Conservation (phyloP, 2,797 vertebrate genomes). For the Peromyscus attwateri region DNA sequence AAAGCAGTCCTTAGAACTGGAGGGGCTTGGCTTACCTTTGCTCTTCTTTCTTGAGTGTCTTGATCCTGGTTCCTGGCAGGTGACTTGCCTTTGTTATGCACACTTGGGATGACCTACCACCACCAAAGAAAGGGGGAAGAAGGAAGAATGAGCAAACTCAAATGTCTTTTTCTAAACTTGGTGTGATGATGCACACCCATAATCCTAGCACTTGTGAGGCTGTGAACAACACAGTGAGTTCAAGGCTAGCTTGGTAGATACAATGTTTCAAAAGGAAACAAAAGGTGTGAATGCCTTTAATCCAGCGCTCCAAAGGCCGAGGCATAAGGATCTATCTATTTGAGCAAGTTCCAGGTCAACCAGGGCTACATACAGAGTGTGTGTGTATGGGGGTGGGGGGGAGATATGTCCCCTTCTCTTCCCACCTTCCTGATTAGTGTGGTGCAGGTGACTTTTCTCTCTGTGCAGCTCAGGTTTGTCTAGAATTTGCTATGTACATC, state of each 20-base stretch:
- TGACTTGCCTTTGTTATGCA: slow-evolving; percentile 83
- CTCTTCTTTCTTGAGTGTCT: slow-evolving; percentile 78
- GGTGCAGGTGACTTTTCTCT: not conserved
- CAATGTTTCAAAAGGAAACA: not conserved
- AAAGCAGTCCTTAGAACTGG: not conserved
- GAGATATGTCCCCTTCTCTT: not conserved
- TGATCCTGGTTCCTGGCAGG: slow-evolving; percentile 73
- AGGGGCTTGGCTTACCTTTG: slow-evolving; percentile 83
- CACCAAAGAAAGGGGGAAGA: not conserved
- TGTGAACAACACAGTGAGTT: not conserved
- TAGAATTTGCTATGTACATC: not conserved
- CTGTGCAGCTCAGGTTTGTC: not conserved
- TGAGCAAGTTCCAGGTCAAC: not conserved
- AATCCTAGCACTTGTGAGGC: not conserved
- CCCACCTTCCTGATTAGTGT: not conserved
- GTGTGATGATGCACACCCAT: no score
- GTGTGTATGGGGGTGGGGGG: no score
- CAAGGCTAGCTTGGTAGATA: not conserved
- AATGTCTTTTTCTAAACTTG: not conserved
- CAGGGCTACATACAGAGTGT: not conserved
- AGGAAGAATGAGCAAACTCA: not conserved
- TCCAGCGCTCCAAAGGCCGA: not conserved
- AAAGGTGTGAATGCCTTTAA: not conserved
- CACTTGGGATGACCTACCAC: slow-evolving; percentile 78
- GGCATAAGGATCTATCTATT: not conserved